Conservation (phyloP, 2,113 vertebrate genomes). For the Struthidea cinerea region DNA sequence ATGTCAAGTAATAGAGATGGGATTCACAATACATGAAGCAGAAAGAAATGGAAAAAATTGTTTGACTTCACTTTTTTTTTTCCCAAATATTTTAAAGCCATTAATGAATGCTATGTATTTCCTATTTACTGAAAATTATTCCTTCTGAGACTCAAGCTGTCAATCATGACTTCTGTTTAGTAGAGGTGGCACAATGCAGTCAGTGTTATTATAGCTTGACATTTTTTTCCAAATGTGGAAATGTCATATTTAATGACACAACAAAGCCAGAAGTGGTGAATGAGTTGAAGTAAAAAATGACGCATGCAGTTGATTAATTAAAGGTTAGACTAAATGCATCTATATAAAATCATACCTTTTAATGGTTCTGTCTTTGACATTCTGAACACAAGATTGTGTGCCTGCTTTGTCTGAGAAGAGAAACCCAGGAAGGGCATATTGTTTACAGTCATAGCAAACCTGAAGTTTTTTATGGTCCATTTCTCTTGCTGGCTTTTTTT, state of each 20-base stretch:
- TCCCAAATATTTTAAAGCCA: neutral
- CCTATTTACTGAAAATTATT: slow-evolving; percentile 30
- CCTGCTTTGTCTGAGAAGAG: neutral
- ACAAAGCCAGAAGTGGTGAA: slow-evolving; percentile 12
- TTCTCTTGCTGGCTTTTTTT: neutral
- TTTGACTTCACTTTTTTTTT: neutral
- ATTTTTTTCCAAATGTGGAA: slow-evolving; percentile 28
- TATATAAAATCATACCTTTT: neutral
- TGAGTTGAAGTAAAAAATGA: slow-evolving; percentile 19
- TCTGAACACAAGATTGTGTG: neutral
- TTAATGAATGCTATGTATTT: neutral
- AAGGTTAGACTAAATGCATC: neutral
- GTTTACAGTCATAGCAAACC: neutral
- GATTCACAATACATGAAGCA: neutral
- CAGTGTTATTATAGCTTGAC: neutral
- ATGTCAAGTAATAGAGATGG: neutral
- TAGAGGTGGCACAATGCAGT: neutral
- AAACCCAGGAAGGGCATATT: neutral
- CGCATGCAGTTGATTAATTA: slow-evolving; percentile 20
- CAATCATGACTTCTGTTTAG: slow-evolving; percentile 35
- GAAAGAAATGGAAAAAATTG: neutral
- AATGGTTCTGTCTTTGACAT: neutral
- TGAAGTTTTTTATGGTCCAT: neutral
- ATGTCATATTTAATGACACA: slow-evolving; percentile 55
- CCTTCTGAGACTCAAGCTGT: neutral